Conservation (phyloP, 2,888 invertebrate genomes). For the Fragum whitleyi region DNA sequence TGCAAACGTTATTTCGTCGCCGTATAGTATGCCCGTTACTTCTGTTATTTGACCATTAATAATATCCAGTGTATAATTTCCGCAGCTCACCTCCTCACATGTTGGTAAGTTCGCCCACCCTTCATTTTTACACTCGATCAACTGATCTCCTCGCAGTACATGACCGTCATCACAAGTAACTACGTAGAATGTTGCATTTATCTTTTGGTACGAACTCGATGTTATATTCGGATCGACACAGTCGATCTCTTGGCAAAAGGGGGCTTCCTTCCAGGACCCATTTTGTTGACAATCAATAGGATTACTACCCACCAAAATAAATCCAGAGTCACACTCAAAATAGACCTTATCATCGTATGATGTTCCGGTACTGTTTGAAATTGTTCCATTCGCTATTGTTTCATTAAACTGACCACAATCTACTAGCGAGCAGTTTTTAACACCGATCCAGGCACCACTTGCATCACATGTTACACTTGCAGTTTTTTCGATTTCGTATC, state of each 20-base stretch:
- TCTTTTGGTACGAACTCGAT: neutral
- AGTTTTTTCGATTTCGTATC: conserved; percentile 18
- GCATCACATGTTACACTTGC: conserved; percentile 11
- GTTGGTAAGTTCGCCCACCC: conserved; percentile 13
- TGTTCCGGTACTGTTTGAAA: conserved; percentile 21
- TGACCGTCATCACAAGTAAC: conserved; percentile 30
- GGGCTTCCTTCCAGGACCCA: neutral
- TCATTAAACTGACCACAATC: conserved; percentile 29
- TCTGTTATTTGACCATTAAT: neutral
- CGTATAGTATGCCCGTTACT: conserved; percentile 10
- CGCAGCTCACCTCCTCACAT: conserved; percentile 16
- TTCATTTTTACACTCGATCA: conserved; percentile 17
- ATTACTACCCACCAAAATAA: conserved; percentile 12
- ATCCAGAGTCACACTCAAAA: conserved; percentile 21
- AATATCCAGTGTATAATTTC: neutral
- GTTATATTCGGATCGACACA: conserved; percentile 17
- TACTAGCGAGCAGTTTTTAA: conserved; percentile 7
- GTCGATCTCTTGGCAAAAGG: neutral
- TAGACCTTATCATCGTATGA: neutral
- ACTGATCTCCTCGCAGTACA: conserved; percentile 12
- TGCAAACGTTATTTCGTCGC: conserved; percentile 11
- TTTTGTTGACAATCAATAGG: conserved; percentile 1
- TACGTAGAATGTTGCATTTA: neutral
- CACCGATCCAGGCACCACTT: conserved; percentile 27
- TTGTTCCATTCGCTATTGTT: conserved; percentile 20